Evolutionary conservation across 2,888 invertebrate genomes (phyloP).

Genomic region (Sinhomidia bicolor): DNA sequence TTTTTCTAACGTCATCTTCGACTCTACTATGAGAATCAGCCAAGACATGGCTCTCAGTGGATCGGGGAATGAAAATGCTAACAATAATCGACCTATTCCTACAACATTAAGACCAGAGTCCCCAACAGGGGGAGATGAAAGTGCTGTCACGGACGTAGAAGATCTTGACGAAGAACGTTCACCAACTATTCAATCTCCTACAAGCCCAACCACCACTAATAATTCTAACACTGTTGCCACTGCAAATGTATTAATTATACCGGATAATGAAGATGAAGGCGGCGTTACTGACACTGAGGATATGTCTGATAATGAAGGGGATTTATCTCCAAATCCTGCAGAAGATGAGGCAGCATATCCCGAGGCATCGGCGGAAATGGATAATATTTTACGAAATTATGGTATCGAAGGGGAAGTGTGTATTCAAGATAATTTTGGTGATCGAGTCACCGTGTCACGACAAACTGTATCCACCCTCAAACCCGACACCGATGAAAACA

Average conservation of each 20-base stretch:
- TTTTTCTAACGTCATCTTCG: slow-evolving; percentile 15
- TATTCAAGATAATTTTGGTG: slow-evolving; percentile 72
- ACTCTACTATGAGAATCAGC: slow-evolving; percentile 75
- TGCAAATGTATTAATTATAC: slow-evolving; percentile 18
- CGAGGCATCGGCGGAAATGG: slow-evolving; percentile 60
- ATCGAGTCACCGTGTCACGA: slow-evolving; percentile 59
- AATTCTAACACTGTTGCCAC: not conserved
- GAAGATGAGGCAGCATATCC: slow-evolving; percentile 40
- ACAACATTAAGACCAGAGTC: slow-evolving; percentile 71
- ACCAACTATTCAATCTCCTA: slow-evolving; percentile 48
- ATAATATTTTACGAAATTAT: slow-evolving; percentile 71
- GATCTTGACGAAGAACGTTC: slow-evolving; percentile 81
- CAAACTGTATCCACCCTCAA: slow-evolving; percentile 34
- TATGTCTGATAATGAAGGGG: slow-evolving; percentile 75
- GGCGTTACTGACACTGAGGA: slow-evolving; percentile 77
- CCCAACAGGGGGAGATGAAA: slow-evolving; percentile 81
- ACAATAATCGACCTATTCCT: slow-evolving; percentile 54
- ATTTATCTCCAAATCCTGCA: not conserved
- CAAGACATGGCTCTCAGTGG: slow-evolving; percentile 77
- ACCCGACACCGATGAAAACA: slow-evolving; percentile 81
- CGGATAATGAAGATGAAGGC: slow-evolving; percentile 53
- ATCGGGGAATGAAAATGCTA: slow-evolving; percentile 65
- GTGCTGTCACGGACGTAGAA: slow-evolving; percentile 84
- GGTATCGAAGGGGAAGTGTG: slow-evolving; percentile 73
- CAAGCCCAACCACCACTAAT: not conserved